Conservation (phyloP, 2,113 vertebrate genomes). For the Ochotona princeps region DNA sequence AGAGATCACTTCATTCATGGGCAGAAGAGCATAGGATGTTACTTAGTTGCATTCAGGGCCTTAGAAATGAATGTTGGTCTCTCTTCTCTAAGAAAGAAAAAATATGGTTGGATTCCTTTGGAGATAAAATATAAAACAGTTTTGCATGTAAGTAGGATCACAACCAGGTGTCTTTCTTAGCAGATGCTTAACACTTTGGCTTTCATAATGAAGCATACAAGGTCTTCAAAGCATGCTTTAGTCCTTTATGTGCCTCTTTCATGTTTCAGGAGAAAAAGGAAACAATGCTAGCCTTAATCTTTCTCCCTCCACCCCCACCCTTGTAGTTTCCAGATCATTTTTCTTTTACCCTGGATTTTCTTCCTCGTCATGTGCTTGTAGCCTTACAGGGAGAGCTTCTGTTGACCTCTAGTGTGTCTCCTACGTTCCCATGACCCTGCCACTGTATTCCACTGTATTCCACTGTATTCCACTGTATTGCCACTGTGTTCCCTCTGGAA, state of each 20-base stretch:
- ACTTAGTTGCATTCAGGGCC: constrained; percentile 24
- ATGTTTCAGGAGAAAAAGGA: background rate
- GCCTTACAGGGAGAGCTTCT: background rate
- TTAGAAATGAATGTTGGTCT: background rate
- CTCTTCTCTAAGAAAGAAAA: constrained; percentile 16
- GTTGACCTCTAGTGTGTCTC: background rate
- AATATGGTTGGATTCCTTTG: background rate
- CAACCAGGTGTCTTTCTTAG: constrained; percentile 4
- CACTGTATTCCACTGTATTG: no score
- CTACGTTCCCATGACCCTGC: background rate
- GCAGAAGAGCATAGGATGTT: background rate
- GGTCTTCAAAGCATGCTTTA: background rate
- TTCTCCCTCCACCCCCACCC: background rate
- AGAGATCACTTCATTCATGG: background rate
- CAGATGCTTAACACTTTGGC: background rate
- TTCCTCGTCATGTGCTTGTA: background rate
- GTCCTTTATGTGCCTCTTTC: background rate
- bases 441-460: no score
- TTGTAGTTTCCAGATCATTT: background rate
- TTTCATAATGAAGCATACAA: background rate
- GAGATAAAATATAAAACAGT: constrained; percentile 31
- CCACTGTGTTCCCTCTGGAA: background rate
- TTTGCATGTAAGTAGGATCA: constrained; percentile 6
- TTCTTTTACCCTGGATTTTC: background rate
- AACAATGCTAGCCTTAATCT: background rate